A percentile compares a stretch with the other conserved stretches of the same genome.
These are phyloP conservation scores for Rattus norvegicus DNA, from an alignment of 2,113 vertebrate genomes.

Conservation along the genomic window DNA sequence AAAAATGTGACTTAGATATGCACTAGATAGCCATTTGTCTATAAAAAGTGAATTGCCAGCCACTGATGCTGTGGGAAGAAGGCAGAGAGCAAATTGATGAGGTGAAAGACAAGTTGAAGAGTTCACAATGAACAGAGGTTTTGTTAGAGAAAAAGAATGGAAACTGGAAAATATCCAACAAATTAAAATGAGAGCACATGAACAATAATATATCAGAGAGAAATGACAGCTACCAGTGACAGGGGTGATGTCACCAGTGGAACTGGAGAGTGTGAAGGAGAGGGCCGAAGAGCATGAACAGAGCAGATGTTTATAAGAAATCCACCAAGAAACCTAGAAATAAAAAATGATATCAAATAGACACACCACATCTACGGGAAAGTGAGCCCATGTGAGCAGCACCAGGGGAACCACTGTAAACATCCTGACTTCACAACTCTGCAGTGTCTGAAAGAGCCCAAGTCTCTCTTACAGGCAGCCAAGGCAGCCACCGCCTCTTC, in stretches of 20 bases:
- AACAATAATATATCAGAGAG: neutral
- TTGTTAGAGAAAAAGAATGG: neutral
- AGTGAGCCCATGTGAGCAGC: too few relatives aligned
- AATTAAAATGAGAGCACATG: neutral
- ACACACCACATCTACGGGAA: neutral
- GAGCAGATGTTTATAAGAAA: neutral
- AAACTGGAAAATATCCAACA: neutral
- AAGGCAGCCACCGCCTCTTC: neutral
- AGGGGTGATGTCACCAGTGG: neutral
- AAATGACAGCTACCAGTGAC: neutral
- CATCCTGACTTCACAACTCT: neutral
- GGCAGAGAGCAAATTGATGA: neutral
- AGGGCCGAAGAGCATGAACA: neutral
- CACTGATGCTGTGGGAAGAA: neutral
- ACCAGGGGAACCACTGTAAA: neutral
- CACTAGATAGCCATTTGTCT: neutral
- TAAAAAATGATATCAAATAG: neutral
- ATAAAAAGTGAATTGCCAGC: neutral
- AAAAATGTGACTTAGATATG: neutral
- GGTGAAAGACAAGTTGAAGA: neutral
- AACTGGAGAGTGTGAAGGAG: fast-evolving
- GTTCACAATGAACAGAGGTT: neutral
- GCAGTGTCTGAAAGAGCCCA: neutral
- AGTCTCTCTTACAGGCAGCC: neutral
- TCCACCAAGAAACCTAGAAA: neutral